Base-by-base conservation (phyloP, 2,888 invertebrate species). In the Dolomedes plantarius region DNA sequence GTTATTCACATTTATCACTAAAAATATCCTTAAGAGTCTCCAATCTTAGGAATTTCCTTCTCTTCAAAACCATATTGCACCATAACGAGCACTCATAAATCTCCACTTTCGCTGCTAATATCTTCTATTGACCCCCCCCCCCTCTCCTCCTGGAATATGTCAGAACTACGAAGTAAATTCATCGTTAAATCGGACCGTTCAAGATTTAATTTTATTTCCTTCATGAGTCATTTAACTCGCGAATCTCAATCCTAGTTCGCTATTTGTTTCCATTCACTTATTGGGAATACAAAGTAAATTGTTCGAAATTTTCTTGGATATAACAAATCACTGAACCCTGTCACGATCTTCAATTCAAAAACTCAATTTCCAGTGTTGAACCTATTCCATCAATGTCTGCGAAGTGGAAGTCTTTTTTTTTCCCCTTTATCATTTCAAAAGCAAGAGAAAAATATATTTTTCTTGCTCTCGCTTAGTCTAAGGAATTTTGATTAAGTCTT, bases 181-280 rank as follows among this genome's bases (percentile, higher is more conserved):
- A n/a, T n/a, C n/a, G n/a, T n/a, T n/a, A n/a, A n/a, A n/a, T n/a
- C n/a, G n/a, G n/a, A n/a, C n/a, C n/a, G n/a, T n/a, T n/a, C n/a
- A n/a, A n/a, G n/a, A n/a, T n/a, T n/a, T n/a, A n/a, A n/a, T n/a
- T 46, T 13, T 46, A 46, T 13, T 46, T 16, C 16, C 46, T 46
- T 46, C 46, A 46, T 46, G 46, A 46, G 11, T 46, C 16, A 46
- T 16, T 46, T 13, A 46, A 16, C 46, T 46, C 11, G 2, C 7
- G 16, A 46, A 46, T 46, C 46, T 46, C 46, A 16, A 46, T 13
- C 16, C 46, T 2, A 7, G 11, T 13, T 46, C 46, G 2, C 46
- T 46, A 46, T 46, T 46, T 46, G 46, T 46, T 46, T 46, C 46
- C 16, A 46, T 46, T 46, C 46, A 46, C 46, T 46, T 46, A 46